A percentile compares a stretch with the other conserved stretches of the same genome.
Conservation (phyloP, 2,888 invertebrate species). For the Aspidapion aeneum region DNA sequence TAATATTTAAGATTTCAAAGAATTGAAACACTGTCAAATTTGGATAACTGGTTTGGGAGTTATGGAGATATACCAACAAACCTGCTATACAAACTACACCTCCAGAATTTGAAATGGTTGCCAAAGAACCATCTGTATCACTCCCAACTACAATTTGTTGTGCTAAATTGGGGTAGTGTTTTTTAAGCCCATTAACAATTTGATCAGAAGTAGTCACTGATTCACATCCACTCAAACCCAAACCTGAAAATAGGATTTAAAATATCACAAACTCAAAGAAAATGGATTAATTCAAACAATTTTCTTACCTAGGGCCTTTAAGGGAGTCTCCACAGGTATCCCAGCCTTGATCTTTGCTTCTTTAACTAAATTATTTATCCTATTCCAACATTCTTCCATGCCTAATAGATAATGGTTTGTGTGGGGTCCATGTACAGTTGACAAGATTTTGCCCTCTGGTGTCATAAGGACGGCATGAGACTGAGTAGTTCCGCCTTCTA, state of each 20-base stretch:
- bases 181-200: slow-evolving; percentile 61
- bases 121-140: slow-evolving; percentile 86
- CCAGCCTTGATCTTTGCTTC: slow-evolving; percentile 61
- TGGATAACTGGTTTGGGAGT: no score
- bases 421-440: slow-evolving; percentile 61
- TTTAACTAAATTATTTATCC: slow-evolving; percentile 71
- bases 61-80: slow-evolving; percentile 36
- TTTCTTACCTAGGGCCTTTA: slow-evolving; percentile 60
- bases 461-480: slow-evolving; percentile 77
- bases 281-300: no score
- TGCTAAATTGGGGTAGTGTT: slow-evolving; percentile 61
- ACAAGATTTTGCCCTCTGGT: slow-evolving; percentile 64
- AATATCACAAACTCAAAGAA: no score
- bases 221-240: slow-evolving; percentile 91
- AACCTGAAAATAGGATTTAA: no score
- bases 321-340: slow-evolving; percentile 54
- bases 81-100: slow-evolving; percentile 85
- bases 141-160: slow-evolving; percentile 69
- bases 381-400: slow-evolving; percentile 69
- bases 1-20: no score
- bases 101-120: slow-evolving; percentile 71
- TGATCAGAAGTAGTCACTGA: slow-evolving; percentile 72
- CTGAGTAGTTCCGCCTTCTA: slow-evolving; percentile 71
- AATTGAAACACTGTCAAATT: no score
- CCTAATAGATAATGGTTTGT: slow-evolving; percentile 87